These are phyloP conservation scores for Carassius gibelio DNA, from an alignment of 2,113 vertebrate species.

Conservation along the genomic window DNA sequence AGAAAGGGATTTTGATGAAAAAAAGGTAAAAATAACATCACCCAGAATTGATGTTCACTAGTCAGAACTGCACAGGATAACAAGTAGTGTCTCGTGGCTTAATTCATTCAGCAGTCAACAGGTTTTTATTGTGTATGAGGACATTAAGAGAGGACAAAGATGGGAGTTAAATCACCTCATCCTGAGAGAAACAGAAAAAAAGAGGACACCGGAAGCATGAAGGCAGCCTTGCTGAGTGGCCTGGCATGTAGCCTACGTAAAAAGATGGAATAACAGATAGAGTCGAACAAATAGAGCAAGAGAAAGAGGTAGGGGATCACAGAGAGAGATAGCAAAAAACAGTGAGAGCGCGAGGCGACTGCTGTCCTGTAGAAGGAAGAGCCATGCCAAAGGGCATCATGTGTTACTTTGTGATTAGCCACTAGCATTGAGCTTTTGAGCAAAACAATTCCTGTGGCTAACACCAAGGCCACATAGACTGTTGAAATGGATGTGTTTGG, in stretches of 20 bases:
- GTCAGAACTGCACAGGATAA: background rate
- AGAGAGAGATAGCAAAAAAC: background rate
- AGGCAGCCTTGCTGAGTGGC: conserved; percentile 6
- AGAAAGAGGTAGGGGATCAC: background rate
- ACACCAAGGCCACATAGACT: conserved; percentile 13
- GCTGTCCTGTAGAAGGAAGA: background rate
- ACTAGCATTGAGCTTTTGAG: conserved; percentile 6
- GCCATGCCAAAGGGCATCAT: conserved; percentile 31
- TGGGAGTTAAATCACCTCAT: conserved; percentile 2
- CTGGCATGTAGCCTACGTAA: conserved; percentile 7
- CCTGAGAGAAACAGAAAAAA: conserved; percentile 24
- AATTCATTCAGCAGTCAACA: background rate
- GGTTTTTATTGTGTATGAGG: background rate
- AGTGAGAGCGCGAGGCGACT: background rate
- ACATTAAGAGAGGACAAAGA: background rate
- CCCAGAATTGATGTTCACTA: background rate
- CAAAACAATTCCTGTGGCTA: conserved; percentile 23
- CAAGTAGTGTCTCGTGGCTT: background rate
- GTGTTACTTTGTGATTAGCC: conserved; percentile 35
- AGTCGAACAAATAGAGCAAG: conserved; percentile 28
- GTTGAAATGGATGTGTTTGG: conserved; percentile 19
- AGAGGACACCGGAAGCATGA: conserved; percentile 24
- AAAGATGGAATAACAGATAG: conserved; percentile 27
- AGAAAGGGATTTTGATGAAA: background rate
- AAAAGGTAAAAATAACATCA: background rate